Conservation (phyloP, 2,113 vertebrate species). For the Proterorhinus semilunaris region DNA sequence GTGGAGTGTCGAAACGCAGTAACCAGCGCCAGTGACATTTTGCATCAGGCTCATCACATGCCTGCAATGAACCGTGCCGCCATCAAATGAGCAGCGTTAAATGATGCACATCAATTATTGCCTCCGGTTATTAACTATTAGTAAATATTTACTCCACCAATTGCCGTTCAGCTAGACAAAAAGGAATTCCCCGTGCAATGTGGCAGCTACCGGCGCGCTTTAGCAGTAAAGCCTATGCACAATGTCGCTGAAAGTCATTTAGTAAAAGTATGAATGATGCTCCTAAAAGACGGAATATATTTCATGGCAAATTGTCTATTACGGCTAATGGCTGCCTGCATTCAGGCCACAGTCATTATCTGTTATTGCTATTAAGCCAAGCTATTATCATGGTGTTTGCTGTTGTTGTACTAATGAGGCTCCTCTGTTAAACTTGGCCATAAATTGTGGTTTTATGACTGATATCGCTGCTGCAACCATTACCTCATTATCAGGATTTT, state of each 20-base stretch:
- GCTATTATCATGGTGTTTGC: conserved; percentile 8
- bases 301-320: conserved; percentile 26
- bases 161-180: conserved; percentile 46
- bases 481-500: neutral
- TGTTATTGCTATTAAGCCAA: conserved; percentile 31
- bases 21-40: conserved; percentile 45
- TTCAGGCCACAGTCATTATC: conserved; percentile 22
- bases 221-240: conserved; percentile 24
- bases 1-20: conserved; percentile 18
- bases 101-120: conserved; percentile 56
- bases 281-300: conserved; percentile 16
- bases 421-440: conserved; percentile 2
- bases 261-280: conserved; percentile 45
- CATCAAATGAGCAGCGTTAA: conserved; percentile 59
- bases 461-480: neutral
- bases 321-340: conserved; percentile 20
- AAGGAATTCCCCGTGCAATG: conserved; percentile 17
- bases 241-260: conserved; percentile 3
- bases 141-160: conserved; percentile 50
- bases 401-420: conserved; percentile 7
- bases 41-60: conserved; percentile 42
- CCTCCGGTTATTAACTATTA: conserved; percentile 51
- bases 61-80: conserved; percentile 49
- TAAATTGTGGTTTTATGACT: conserved; percentile 9
- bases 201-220: conserved; percentile 7